phyloP scores from a whole-genome alignment of 2,888 invertebrate genomes.

The Tetragnatha montana region DNA sequence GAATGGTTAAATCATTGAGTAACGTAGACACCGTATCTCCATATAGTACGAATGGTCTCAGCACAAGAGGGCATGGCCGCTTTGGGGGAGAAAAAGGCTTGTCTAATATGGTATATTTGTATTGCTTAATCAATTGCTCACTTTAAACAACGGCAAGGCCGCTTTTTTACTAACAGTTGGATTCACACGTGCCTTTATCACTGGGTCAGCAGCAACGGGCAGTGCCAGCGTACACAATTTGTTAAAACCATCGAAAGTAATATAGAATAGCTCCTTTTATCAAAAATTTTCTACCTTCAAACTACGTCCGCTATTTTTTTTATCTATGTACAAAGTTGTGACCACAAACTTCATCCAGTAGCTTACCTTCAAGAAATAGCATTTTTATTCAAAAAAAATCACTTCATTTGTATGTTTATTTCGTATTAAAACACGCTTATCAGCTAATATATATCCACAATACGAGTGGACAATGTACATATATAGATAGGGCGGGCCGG shows the following conservation, averaged over 20 bases:
- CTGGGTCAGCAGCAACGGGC: conserved; percentile 43
- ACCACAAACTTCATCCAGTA: conserved; percentile 67
- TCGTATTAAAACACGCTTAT: conserved; percentile 71
- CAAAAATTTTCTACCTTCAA: conserved; percentile 68
- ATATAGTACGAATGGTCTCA: background rate
- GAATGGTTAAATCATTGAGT: background rate
- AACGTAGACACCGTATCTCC: background rate
- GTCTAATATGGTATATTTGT: conserved; percentile 59
- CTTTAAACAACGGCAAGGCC: conserved; percentile 48
- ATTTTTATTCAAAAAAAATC: conserved; percentile 68
- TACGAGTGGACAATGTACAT: conserved; percentile 66
- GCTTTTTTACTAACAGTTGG: conserved; percentile 46
- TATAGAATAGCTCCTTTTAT: conserved; percentile 63
- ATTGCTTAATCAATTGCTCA: conserved; percentile 67
- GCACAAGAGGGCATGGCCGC: background rate
- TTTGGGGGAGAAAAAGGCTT: conserved; percentile 22
- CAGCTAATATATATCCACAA: conserved; percentile 69
- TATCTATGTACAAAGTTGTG: conserved; percentile 71
- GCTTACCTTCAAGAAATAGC: conserved; percentile 70
- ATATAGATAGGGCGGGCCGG: conserved; percentile 69
- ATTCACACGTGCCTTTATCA: conserved; percentile 56
- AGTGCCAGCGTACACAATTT: conserved; percentile 70
- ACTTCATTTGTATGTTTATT: conserved; percentile 63
- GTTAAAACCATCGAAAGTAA: conserved; percentile 70
- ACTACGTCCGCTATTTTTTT: conserved; percentile 65